Evolutionary conservation across 2,888 invertebrate species (phyloP).

Genomic region (Perdita meconis): DNA sequence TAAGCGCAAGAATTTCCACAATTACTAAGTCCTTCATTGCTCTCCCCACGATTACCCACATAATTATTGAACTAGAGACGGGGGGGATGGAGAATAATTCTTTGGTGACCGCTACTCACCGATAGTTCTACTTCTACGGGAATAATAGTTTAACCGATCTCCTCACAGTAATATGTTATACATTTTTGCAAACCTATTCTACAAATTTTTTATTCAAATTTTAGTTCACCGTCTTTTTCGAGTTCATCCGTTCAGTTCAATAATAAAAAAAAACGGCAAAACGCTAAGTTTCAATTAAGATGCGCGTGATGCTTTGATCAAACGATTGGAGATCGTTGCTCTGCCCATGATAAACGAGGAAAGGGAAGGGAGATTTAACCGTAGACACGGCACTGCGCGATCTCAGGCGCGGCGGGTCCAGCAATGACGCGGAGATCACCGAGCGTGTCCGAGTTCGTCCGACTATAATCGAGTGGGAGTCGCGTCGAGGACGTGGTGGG

Average conservation of each 20-base stretch:
- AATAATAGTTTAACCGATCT: too few relatives aligned
- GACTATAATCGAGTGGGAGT: constrained; percentile 56
- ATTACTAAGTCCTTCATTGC: background rate
- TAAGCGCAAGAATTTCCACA: constrained; percentile 4
- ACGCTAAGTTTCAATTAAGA: constrained; percentile 13
- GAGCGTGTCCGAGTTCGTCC: constrained; percentile 60
- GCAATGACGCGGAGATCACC: constrained; percentile 76
- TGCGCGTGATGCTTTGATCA: constrained; percentile 4
- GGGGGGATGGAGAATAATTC: too few relatives aligned
- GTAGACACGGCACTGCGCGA: constrained; percentile 72
- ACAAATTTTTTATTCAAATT: too few relatives aligned
- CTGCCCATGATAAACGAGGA: background rate
- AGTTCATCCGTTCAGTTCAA: too few relatives aligned
- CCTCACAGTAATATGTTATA: too few relatives aligned
- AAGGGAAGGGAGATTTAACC: background rate
- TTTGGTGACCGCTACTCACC: too few relatives aligned
- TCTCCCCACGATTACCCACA: background rate
- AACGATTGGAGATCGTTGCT: constrained; percentile 20
- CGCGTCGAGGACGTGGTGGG: constrained; percentile 36
- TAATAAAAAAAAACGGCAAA: too few relatives aligned
- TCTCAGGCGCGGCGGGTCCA: constrained; percentile 75
- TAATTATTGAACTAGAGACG: too few relatives aligned
- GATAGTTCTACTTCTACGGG: too few relatives aligned
- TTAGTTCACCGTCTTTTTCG: too few relatives aligned
- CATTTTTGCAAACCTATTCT: too few relatives aligned